Percentiles rank a stretch among this genome's conserved stretches.
Conservation (phyloP, 2,113 vertebrate genomes). For the Alouatta palliata region DNA sequence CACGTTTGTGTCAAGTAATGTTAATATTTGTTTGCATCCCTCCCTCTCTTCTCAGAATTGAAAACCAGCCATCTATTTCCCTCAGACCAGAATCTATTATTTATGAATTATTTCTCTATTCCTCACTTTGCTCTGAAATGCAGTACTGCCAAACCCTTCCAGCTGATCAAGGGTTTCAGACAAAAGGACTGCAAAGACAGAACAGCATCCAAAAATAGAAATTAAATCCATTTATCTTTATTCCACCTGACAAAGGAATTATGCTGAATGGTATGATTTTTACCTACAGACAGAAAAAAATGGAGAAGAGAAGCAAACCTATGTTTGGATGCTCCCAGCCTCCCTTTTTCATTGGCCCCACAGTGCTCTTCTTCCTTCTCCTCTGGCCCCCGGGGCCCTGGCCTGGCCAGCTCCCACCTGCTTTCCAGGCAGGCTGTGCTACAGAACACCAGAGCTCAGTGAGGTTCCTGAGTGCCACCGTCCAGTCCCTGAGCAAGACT, state of each 20-base stretch:
- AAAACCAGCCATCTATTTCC: slow-evolving; percentile 74
- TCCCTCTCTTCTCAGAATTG: slow-evolving; percentile 38
- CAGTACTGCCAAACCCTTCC: slow-evolving; percentile 12
- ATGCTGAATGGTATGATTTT: neutral
- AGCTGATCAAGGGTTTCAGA: slow-evolving; percentile 36
- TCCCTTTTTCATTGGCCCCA: neutral
- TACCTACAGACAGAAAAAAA: neutral
- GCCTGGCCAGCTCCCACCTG: too few species aligned
- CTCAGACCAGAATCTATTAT: slow-evolving; percentile 73
- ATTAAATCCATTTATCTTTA: slow-evolving; percentile 23
- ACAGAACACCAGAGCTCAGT: neutral
- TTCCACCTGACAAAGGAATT: neutral
- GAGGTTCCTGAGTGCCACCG: neutral
- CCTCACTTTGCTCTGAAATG: slow-evolving; percentile 76
- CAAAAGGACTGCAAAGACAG: slow-evolving; percentile 62
- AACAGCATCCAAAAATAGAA: slow-evolving; percentile 39
- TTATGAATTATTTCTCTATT: slow-evolving; percentile 73
- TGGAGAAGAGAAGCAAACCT: neutral
- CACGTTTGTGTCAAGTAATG: neutral
- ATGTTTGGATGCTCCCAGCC: neutral
- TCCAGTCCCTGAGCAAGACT: neutral
- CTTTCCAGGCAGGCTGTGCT: neutral
- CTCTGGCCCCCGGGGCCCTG: neutral
- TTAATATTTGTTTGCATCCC: slow-evolving; percentile 58
- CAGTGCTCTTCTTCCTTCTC: fast-evolving